Percentiles rank a stretch among this genome's conserved stretches.
Evolutionary conservation across 2,113 vertebrate genomes (phyloP).

Genomic region (Cheirogaleus medius): DNA sequence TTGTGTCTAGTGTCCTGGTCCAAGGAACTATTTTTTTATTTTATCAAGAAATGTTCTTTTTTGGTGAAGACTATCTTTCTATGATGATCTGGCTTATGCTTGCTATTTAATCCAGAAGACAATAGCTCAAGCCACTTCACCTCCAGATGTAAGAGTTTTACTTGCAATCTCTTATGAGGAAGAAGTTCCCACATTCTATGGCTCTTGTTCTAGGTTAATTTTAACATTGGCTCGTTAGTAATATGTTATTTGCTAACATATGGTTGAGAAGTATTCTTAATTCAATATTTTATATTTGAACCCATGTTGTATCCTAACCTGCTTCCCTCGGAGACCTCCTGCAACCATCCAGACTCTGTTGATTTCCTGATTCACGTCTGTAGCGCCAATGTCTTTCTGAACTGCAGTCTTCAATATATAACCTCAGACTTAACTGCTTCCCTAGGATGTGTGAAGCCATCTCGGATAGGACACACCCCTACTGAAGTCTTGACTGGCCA

Average conservation of each 20-base stretch:
- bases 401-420: not conserved
- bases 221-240: not conserved
- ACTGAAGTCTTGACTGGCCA: not conserved
- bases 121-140: not conserved
- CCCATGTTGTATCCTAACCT: not conserved
- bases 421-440: not conserved
- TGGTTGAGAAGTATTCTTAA: not conserved
- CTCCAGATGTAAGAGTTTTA: not conserved
- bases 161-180: not conserved
- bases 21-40: not conserved
- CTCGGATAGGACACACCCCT: not conserved
- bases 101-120: not conserved
- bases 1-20: not conserved
- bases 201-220: not conserved
- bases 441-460: not conserved
- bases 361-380: not conserved
- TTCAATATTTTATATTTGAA: not conserved
- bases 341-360: not conserved
- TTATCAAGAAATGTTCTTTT: not conserved
- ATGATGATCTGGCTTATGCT: not conserved
- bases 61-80: not conserved
- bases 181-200: not conserved
- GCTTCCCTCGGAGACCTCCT: not conserved
- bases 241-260: not conserved
- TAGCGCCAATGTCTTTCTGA: not conserved